Conservation (phyloP, 2,797 vertebrate species). For the Taeniopygia guttata region DNA sequence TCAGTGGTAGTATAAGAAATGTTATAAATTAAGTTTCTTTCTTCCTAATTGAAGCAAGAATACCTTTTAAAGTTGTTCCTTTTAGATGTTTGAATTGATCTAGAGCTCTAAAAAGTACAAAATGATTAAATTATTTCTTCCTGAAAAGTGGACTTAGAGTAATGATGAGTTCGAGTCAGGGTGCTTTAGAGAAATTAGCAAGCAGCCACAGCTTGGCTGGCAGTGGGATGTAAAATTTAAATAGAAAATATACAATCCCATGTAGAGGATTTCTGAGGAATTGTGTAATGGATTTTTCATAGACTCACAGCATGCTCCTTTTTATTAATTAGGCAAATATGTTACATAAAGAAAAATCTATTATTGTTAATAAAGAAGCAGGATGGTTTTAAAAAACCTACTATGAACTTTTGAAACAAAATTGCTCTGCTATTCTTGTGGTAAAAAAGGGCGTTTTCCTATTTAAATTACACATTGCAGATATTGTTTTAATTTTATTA, state of each 20-base stretch:
- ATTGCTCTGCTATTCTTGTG: neutral
- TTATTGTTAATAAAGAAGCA: neutral
- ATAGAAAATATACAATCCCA: neutral
- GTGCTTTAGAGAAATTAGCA: neutral
- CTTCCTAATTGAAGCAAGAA: neutral
- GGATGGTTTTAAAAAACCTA: neutral
- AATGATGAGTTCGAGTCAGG: conserved; percentile 11
- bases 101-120: neutral
- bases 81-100: conserved; percentile 18
- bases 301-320: neutral
- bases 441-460: neutral
- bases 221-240: conserved; percentile 35
- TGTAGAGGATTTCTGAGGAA: neutral
- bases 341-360: neutral
- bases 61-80: neutral
- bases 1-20: neutral
- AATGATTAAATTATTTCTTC: conserved; percentile 31
- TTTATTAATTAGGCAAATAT: neutral
- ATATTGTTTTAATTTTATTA: neutral
- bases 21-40: conserved; percentile 19
- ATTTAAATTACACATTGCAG: neutral
- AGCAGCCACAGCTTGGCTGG: neutral
- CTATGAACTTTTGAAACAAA: neutral
- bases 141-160: neutral
- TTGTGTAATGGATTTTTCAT: neutral